Conservation (phyloP, 2,113 vertebrate genomes). For the Riparia riparia region DNA sequence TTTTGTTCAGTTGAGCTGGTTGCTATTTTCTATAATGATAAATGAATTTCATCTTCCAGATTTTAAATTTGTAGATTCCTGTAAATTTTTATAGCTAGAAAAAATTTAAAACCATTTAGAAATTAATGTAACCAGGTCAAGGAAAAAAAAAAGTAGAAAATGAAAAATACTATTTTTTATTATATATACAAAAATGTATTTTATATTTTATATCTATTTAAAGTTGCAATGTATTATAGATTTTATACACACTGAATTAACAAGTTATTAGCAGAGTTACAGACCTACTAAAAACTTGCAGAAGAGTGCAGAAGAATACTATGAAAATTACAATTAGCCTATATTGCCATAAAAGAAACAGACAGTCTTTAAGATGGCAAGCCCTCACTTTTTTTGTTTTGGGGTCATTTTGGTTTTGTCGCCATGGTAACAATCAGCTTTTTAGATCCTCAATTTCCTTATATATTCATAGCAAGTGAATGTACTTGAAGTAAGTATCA, state of each 20-base stretch:
- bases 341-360: background rate
- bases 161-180: background rate
- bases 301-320: background rate
- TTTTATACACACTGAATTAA: background rate
- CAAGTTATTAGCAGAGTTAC: background rate
- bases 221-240: background rate
- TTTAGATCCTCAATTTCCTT: background rate
- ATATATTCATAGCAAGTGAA: background rate
- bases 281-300: background rate
- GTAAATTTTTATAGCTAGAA: conserved; percentile 60
- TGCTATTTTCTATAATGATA: conserved; percentile 77
- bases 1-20: conserved; percentile 74
- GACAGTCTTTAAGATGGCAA: background rate
- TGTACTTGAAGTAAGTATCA: background rate
- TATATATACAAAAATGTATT: background rate
- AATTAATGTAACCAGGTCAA: conserved; percentile 27
- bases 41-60: conserved; percentile 76
- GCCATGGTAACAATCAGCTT: background rate
- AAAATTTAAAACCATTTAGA: background rate
- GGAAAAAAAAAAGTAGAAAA: background rate
- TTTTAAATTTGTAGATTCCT: conserved; percentile 67
- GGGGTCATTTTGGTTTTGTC: rapidly evolving
- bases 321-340: background rate
- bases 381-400: background rate
- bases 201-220: background rate